Base-by-base conservation (phyloP, 1,140 invertebrate species). In the Rhagoletis pomonella region DNA sequence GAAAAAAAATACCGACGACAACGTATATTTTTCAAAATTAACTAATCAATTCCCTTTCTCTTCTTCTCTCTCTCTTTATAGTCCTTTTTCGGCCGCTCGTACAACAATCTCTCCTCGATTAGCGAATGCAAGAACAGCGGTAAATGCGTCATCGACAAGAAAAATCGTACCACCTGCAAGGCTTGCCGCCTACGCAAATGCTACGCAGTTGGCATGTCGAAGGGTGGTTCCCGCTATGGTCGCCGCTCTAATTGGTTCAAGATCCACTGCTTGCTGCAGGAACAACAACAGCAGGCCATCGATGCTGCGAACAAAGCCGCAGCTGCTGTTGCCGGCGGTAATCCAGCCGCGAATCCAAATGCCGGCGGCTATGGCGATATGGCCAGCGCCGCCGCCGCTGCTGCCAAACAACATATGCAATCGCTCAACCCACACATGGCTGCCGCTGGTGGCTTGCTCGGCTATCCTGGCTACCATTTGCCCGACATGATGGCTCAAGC, bases 61-160 rank as follows among this genome's bases (percentile, higher is more conserved):
- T 67, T 88, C 88, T 90, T 88, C 86, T 91, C 93, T 93, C 93
- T 93, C 17, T 64, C 17, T 42, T 39, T 50, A 91, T 96, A 99
- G 98, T 99, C 98, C 17, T 99, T 99, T 95, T 99, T 99, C 93
- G 98, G 98, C 0, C 95, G 98, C 44, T 99, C 98, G 1, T 98
- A 99, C 94, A 99, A 99, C 95, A 99, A 99, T 91, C 94, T 98
- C 85, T 96, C 96, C 91, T 97, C 97, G 39, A 97, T 98, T 89
- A 96, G 96, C 14, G 97, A 98, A 90, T 98, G 98, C 94, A 98
- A 98, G 91, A 99, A 99, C 93, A 97, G 97, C 92, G 96, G 97
- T 17, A 96, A 97, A 89, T 99, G 98, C 94, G 96, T 98, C 89
- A 99, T 99, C 92, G 99, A 98, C 93, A 98, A 98, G 93, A 98